Percentiles rank a stretch among this genome's conserved stretches.
Conservation (phyloP, 2,888 invertebrate species). For the Caenorhabditis sp. region DNA sequence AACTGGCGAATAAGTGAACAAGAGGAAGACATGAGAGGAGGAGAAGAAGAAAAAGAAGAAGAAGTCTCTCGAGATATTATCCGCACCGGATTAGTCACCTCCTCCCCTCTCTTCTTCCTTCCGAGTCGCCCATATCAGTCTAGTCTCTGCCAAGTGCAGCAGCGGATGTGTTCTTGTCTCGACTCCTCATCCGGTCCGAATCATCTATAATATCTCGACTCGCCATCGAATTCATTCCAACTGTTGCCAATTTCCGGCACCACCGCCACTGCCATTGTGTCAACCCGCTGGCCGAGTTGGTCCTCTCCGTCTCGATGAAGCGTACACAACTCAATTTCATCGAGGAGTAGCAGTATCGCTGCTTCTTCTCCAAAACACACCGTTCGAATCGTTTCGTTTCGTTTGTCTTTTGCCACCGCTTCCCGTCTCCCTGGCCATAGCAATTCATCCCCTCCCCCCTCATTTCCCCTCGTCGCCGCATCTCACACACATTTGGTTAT, state of each 20-base stretch:
- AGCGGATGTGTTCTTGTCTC: not conserved
- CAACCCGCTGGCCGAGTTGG: constrained; percentile 4
- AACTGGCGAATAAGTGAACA: constrained; percentile 20
- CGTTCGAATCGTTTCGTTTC: constrained; percentile 15
- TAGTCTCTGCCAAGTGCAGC: not conserved
- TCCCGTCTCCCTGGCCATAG: too few species aligned
- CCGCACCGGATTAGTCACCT: constrained; percentile 37
- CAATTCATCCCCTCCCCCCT: constrained; percentile 11
- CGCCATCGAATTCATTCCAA: constrained; percentile 33
- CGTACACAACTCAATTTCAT: constrained; percentile 61
- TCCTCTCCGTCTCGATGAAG: constrained; percentile 17
- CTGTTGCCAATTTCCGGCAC: constrained; percentile 60
- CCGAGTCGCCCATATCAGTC: constrained; percentile 23
- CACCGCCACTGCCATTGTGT: too few species aligned
- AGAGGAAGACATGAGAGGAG: constrained; percentile 5
- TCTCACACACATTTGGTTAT: constrained; percentile 12
- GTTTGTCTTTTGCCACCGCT: constrained; percentile 3
- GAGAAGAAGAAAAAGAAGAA: not conserved
- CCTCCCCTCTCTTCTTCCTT: too few species aligned
- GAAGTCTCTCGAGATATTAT: constrained; percentile 26
- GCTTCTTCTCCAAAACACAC: constrained; percentile 26
- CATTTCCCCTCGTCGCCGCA: not conserved
- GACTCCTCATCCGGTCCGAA: not conserved
- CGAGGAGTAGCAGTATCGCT: too few species aligned
- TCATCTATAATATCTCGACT: not conserved